Base-by-base conservation (phyloP, 2,888 invertebrate species). In the Clanis bilineata region DNA sequence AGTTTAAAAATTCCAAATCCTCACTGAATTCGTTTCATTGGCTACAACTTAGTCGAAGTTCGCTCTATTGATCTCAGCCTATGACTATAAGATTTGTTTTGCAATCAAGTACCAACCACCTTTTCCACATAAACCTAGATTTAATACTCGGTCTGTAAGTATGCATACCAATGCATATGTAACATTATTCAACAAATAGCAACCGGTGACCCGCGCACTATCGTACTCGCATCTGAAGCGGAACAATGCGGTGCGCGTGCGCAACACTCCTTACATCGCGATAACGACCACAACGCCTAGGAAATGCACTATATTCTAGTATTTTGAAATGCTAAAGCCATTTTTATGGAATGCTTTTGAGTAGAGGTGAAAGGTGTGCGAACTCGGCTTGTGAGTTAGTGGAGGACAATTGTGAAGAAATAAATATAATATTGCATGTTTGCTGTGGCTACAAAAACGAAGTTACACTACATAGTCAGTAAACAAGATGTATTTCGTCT, bases 251-350 rank as follows among this genome's bases (percentile, higher is more conserved):
- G 67, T 68, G 73, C 73, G 71, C 74, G 57, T 59, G 72, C 76
- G 69, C 73, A 68, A 51, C 51, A 51, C 62, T 51, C 56, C 64
- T 70, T 71, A 74, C 68, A 73, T 74, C 69, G 71, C 70, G 75
- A 74, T 73, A 74, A 69, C 70, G 67, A 65, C 65, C 71, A 72
- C 62, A 63, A 73, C 71, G 73, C 73, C 64, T 72, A 73, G 73
- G 73, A 68, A 66, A 64, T 63, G 67, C 64, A 44, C 45, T 38
- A 47, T 61, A 63, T 66, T 73, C 68, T 72, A 68, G 28, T 18
- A 23, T 51, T 51, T 51, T 32, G 51, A 51, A 51, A 51, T 51
- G 22, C 10, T 0, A 32, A 2, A 6, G 9, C 4, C 7, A 25
- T 47, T 47, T 32, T 18, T 51, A 1, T 18, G 10, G 9, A 36